Base-by-base conservation (phyloP, 1,140 invertebrate genomes). In the Nymphalis io region DNA sequence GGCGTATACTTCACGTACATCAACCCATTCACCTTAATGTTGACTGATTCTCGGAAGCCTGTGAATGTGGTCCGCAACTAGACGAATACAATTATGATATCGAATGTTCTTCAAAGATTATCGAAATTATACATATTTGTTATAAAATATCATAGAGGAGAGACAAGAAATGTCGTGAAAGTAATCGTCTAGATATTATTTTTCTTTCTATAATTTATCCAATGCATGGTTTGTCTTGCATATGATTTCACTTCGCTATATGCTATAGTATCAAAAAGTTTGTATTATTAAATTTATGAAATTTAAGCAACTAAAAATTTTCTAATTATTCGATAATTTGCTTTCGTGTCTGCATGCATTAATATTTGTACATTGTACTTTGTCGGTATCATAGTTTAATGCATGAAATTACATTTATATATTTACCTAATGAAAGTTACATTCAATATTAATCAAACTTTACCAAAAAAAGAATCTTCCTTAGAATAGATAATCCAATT, bases 1-100 rank as follows among this genome's bases (percentile, higher is more conserved):
- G 84, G 82, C 84, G 84, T 86, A 82, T 89, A 88, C 88, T 90
- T 89, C 84, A 91, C 89, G 82, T 77, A 91, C 87, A 86, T 89
- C 71, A 81, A 81, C 80, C 80, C 78, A 85, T 83, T 88, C 81
- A 87, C 85, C 74, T 77, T 87, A 75, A 77, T 75, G 78, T 76
- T 72, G 72, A 83, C 76, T 80, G 76, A 73, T 65, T 74, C 71
- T 81, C 74, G 68, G 78, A 86, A 80, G 81, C 87, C 80, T 90
- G 83, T 87, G 81, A 87, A 87, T 85, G 83, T 87, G 83, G 81
- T 88, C 82, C 70, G 57, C 65, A 76, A 74, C 83, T 83, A 78
- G 73, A 74, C 81, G 85, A 85, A 83, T 85, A 85, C 81, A 57
- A 20, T 64, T 70, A 58, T 57, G 27, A 46, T 59, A 12, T 23